Evolutionary conservation across 2,113 vertebrate species (phyloP), one percentile per base, ranked within the genome.

Genomic region (Orthonyx spaldingii): DNA sequence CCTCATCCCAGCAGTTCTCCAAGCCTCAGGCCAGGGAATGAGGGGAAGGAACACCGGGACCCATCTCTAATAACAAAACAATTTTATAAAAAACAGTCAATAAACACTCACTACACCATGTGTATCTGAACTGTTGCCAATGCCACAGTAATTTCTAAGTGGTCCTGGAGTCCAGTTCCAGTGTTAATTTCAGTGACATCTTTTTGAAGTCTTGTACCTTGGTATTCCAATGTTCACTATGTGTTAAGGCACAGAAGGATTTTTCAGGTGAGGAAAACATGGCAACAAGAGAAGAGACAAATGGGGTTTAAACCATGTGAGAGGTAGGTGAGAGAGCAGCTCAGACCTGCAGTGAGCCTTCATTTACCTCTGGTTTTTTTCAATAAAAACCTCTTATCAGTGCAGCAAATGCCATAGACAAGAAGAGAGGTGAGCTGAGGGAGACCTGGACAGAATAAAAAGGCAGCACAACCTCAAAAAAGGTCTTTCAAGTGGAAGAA

Each of bases 331-430:
- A 89, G 77, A 84, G 57, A 87, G 65, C 16, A 86, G 90, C 92
- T 95, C 94, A 94, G 90, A 90, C 77, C 41, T 87, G 60, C 57
- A 75, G 80, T n/a, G 86, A 95, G 90, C 95, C 90, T 93, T 96
- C 53, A 53, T 96, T 95, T 95, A 96, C 96, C 79, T 94, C 53
- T 59, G 64, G 33, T 89, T 76, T 89, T 76, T 87, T 88, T 86
- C 85, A 52, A 2, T 84, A 46, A 90, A 95, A 84, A 74, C 44
- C 75, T 87, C 72, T 6, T 44, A 44, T 93, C 96, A 96, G 96
- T 96, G 94, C 90, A 92, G 94, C 86, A 95, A 86, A 77, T 47
- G 13, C 42, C 74, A 74, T 49, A 37, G 30, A 95, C 27, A 52
- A 44, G 6, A 65, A 66, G 50, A 55, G 27, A 87, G 13, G 64